phyloP scores from a whole-genome alignment of 2,113 vertebrate species.

The Sceloporus undulatus region DNA sequence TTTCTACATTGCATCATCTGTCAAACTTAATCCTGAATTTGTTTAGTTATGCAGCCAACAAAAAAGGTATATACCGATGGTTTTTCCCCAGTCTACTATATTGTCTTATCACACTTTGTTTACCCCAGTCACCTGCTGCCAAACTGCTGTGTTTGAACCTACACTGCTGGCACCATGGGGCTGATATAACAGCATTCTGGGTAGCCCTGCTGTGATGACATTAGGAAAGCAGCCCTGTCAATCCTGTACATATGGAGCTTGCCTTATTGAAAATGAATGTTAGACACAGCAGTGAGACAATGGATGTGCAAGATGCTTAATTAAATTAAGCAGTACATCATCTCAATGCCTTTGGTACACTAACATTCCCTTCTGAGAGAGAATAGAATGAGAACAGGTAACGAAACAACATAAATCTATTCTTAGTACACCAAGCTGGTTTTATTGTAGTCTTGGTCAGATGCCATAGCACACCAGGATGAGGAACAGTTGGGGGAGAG shows the following conservation, averaged over 20 bases:
- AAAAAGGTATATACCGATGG: background rate
- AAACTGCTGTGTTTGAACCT: background rate
- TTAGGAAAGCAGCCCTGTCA: background rate
- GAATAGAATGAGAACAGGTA: constrained; percentile 18
- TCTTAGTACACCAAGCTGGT: constrained; percentile 9
- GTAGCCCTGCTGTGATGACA: background rate
- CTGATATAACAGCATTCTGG: background rate
- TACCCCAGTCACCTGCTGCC: background rate
- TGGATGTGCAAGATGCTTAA: background rate
- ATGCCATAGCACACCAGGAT: constrained; percentile 3
- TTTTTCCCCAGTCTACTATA: background rate
- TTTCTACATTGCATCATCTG: background rate
- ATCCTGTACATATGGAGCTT: background rate
- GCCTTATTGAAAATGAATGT: constrained; percentile 21
- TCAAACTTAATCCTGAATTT: background rate
- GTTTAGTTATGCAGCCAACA: background rate
- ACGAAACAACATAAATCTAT: constrained; percentile 26
- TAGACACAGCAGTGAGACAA: constrained; percentile 6
- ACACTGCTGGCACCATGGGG: background rate
- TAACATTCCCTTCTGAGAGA: background rate
- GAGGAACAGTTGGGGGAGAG: constrained; percentile 1
- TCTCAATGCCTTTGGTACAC: constrained; percentile 13
- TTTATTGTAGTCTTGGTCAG: constrained; percentile 8
- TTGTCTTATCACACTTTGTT: background rate
- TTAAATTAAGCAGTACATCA: constrained; percentile 23